These are phyloP conservation scores for Beroe ovata DNA, from an alignment of 37 sponge, comb jelly and placozoan species.

Conservation along the genomic window DNA sequence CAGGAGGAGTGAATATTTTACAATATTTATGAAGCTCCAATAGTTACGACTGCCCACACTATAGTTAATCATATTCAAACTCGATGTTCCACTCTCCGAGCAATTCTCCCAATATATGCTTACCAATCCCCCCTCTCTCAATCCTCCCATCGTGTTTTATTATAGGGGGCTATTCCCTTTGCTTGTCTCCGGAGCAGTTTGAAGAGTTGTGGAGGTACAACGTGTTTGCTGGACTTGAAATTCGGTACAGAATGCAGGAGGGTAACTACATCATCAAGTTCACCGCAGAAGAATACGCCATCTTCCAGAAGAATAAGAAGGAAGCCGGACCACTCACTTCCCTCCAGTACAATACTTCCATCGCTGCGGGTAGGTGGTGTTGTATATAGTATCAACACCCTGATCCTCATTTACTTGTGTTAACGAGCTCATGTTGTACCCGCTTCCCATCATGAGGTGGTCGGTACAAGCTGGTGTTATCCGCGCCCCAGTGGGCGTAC, in stretches of 20 bases:
- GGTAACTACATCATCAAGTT: constrained; percentile 65
- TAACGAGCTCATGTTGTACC: not conserved
- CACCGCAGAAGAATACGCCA: not conserved
- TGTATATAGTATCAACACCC: no score
- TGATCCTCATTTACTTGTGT: no score
- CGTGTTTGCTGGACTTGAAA: constrained; percentile 17
- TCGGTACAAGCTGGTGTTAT: constrained; percentile 14
- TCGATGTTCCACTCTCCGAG: no score
- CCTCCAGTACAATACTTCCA: constrained; percentile 33
- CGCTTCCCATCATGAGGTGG: constrained; percentile 21
- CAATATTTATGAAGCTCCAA: no score
- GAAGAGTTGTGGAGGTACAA: constrained; percentile 56
- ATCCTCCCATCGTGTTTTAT: not conserved
- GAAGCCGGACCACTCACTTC: constrained; percentile 28
- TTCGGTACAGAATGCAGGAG: constrained; percentile 37
- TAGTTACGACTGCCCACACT: no score
- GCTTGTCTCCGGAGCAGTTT: not conserved
- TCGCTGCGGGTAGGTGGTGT: constrained; percentile 35
- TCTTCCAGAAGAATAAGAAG: constrained; percentile 31
- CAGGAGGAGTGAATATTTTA: no score
- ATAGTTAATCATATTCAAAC: no score
- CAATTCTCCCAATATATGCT: no score
- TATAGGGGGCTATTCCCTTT: constrained; percentile 30
- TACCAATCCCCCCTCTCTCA: not conserved
- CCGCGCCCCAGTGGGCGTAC: constrained; percentile 66